phyloP scores from a whole-genome alignment of 2,797 vertebrate species.

The Aotus griseimembra region DNA sequence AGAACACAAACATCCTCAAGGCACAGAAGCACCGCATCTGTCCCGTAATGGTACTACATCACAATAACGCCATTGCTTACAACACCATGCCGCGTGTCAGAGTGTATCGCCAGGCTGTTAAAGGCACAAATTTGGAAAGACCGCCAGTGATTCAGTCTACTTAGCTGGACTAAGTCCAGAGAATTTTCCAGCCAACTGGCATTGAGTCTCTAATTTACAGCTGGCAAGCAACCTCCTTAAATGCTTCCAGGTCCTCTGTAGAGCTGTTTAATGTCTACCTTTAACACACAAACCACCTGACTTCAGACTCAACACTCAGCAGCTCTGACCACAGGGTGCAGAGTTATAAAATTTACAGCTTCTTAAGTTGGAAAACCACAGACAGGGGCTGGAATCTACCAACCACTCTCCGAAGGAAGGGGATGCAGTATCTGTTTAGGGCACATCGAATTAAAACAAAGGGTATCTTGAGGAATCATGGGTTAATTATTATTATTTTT shows the following conservation, averaged over 20 bases:
- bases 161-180: slow-evolving; percentile 86
- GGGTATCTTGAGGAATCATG: slow-evolving; percentile 62
- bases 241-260: slow-evolving; percentile 85
- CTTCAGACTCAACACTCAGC: slow-evolving; percentile 87
- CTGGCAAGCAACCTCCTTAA: slow-evolving; percentile 86
- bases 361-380: slow-evolving; percentile 84
- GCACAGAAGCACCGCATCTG: not conserved
- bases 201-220: slow-evolving; percentile 87
- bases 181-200: slow-evolving; percentile 85
- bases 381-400: slow-evolving; percentile 69
- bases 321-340: slow-evolving; percentile 85
- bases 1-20: not conserved
- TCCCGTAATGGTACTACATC: slow-evolving; percentile 28
- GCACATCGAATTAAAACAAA: slow-evolving; percentile 74
- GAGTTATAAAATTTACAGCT: slow-evolving; percentile 90
- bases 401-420: slow-evolving; percentile 60
- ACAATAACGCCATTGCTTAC: slow-evolving; percentile 62
- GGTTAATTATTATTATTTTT: slow-evolving; percentile 57
- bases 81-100: slow-evolving; percentile 62
- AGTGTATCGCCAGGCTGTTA: slow-evolving; percentile 73
- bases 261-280: slow-evolving; percentile 88
- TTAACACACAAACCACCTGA: slow-evolving; percentile 88
- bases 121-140: slow-evolving; percentile 84
- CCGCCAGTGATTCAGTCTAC: slow-evolving; percentile 84
- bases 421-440: slow-evolving; percentile 38